phyloP scores from a whole-genome alignment of 2,888 invertebrate species.

The Rhyacophila evoluta region DNA sequence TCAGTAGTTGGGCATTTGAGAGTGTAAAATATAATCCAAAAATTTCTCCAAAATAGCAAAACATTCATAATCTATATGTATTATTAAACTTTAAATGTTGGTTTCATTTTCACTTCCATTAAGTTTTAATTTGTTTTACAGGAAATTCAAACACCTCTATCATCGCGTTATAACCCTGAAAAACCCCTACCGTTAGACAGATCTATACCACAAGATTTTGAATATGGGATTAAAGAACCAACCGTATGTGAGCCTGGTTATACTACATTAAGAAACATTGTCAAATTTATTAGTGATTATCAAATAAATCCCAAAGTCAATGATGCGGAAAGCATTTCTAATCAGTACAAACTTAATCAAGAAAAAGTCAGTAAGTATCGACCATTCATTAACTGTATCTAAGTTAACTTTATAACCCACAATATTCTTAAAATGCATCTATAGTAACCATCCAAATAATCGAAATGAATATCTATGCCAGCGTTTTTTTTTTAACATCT shows the following conservation, averaged over 20 bases:
- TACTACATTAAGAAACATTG: conserved; percentile 69
- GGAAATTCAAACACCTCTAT: neutral
- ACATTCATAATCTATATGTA: too few species aligned
- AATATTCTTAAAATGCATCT: too few species aligned
- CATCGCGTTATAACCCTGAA: conserved; percentile 32
- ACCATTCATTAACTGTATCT: neutral
- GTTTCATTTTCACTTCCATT: too few species aligned
- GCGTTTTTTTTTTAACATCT: too few species aligned
- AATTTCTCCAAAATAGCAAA: too few species aligned
- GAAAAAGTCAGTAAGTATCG: conserved; percentile 65
- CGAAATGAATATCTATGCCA: too few species aligned
- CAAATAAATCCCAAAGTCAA: conserved; percentile 67
- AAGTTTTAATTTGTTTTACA: too few species aligned
- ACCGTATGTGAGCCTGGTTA: conserved; percentile 67
- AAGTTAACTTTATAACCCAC: too few species aligned
- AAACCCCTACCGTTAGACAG: conserved; percentile 56
- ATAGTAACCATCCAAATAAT: too few species aligned
- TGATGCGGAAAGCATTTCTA: conserved; percentile 68
- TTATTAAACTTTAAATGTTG: too few species aligned
- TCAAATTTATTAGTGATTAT: conserved; percentile 73
- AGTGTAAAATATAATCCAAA: too few species aligned
- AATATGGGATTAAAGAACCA: conserved; percentile 74
- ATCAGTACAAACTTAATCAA: conserved; percentile 71
- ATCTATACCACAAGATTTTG: conserved; percentile 62
- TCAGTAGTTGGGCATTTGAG: too few species aligned